Base-by-base conservation (phyloP, 2,797 vertebrate species). In the Orientallactaga sibirica region DNA sequence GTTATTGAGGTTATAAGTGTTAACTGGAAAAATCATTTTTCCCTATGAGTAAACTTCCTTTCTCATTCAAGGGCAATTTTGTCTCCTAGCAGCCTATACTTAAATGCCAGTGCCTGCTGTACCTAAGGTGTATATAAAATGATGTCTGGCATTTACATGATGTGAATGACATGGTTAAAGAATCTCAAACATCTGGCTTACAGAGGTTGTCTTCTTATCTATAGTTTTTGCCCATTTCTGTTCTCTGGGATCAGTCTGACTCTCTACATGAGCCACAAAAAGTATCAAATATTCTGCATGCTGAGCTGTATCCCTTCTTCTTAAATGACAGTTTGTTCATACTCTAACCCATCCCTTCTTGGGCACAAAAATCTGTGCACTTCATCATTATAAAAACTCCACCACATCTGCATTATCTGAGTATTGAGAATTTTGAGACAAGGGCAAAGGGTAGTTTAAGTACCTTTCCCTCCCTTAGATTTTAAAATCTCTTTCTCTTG, bases 401-500 rank as follows among this genome's bases (percentile, higher is more conserved):
- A 27, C 66, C 5, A 5, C 86, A 25, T 22, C 68, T 90, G 37
- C 67, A 66, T 55, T 52, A 12, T 94, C 90, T 94, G 67, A 86
- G 25, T 74, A 92, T 66, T 92, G 80, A 96, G 55, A 97, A 77
- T 89, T 96, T 82, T 19, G 92, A 88, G 95, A 58, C 71, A 93
- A 91, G 78, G 94, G 58, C n/a, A 52, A 89, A 52, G 78, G 64
- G 92, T 96, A 93, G 91, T 95, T 97, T 97, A 94, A 82, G 84
- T 64, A 88, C 48, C 10, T 48, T 10, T 48, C 48, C 48, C 48
- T 48, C 48, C 48, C 48, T 48, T 48, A 61, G 24, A 97, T 97
- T 86, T 96, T 94, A 97, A 97, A 97, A 80, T 95, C 77, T 97
- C 97, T 96, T 94, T 79, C 94, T 73, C 94, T 97, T 98, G 33